These are phyloP conservation scores for Gadus macrocephalus DNA, from an alignment of 2,113 vertebrate genomes.

Conservation along the genomic window DNA sequence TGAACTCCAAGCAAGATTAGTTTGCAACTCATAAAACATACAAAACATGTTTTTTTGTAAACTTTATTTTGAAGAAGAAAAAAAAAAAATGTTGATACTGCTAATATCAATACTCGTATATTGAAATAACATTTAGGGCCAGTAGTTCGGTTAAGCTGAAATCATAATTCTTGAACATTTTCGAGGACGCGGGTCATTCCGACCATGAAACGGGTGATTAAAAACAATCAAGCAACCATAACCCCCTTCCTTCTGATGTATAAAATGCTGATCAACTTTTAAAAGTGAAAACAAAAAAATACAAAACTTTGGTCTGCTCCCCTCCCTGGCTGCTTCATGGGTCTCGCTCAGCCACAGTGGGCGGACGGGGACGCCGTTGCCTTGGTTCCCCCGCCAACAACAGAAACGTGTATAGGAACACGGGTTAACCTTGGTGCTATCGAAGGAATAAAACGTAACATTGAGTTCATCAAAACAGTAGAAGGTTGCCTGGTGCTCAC, in stretches of 20 bases:
- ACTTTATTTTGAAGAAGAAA: conserved; percentile 77
- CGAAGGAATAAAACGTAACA: conserved; percentile 47
- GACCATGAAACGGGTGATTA: conserved; percentile 41
- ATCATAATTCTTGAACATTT: conserved; percentile 64
- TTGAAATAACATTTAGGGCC: conserved; percentile 75
- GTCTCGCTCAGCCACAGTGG: conserved; percentile 48
- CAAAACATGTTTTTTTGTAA: conserved; percentile 63
- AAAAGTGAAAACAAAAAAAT: conserved; percentile 65
- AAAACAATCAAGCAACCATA: conserved; percentile 19
- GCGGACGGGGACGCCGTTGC: conserved; percentile 57
- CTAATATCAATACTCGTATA: conserved; percentile 77
- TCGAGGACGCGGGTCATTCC: conserved; percentile 55
- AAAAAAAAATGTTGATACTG: conserved; percentile 67
- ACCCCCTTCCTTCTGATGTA: conserved; percentile 35
- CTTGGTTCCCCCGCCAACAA: conserved; percentile 44
- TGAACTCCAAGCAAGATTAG: too few relatives aligned
- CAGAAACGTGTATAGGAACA: conserved; percentile 49
- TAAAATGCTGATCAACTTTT: conserved; percentile 42
- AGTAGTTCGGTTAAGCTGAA: conserved; percentile 74
- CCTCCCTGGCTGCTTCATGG: conserved; percentile 61
- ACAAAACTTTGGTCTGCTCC: conserved; percentile 80
- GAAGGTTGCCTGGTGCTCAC: conserved; percentile 67
- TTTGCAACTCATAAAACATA: not conserved
- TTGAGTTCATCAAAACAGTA: conserved; percentile 51
- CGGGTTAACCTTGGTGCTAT: conserved; percentile 61